Conservation (phyloP, 2,888 invertebrate species). For the Tiphia femorata region DNA sequence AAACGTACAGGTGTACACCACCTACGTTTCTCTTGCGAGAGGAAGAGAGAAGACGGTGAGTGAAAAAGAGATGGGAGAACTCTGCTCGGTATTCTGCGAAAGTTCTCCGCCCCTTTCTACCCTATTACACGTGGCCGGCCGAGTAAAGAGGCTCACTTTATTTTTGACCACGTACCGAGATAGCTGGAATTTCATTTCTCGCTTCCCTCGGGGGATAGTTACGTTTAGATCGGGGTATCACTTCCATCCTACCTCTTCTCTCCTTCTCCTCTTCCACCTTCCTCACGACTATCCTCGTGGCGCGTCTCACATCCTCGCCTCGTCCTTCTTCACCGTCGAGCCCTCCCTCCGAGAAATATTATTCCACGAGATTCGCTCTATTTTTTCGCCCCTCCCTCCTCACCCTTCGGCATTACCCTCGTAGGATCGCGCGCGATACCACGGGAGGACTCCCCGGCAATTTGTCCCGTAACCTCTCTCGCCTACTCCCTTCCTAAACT, state of each 20-base stretch:
- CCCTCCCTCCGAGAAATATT: conserved; percentile 35
- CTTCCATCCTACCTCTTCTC: background rate
- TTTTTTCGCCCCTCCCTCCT: background rate
- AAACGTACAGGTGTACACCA: background rate
- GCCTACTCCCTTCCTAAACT: no score
- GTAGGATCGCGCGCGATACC: background rate
- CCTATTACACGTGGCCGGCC: conserved; percentile 40
- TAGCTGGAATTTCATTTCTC: conserved; percentile 51
- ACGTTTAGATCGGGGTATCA: conserved; percentile 45
- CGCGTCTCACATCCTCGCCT: background rate
- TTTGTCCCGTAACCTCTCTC: no score
- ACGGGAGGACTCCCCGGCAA: background rate
- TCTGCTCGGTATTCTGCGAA: conserved; percentile 43
- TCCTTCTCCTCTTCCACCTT: background rate
- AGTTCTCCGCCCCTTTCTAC: conserved; percentile 33
- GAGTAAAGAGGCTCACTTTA: conserved; percentile 46
- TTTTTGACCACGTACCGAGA: conserved; percentile 50
- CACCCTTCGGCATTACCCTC: no score
- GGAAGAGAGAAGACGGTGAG: no score
- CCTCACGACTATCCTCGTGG: background rate
- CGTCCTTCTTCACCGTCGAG: conserved; percentile 1
- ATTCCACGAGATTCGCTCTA: conserved; percentile 35
- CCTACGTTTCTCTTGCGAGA: no score
- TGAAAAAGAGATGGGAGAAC: no score
- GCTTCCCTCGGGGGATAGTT: conserved; percentile 43